Base-by-base conservation (phyloP, 2,797 vertebrate species). In the Dryobates pubescens region DNA sequence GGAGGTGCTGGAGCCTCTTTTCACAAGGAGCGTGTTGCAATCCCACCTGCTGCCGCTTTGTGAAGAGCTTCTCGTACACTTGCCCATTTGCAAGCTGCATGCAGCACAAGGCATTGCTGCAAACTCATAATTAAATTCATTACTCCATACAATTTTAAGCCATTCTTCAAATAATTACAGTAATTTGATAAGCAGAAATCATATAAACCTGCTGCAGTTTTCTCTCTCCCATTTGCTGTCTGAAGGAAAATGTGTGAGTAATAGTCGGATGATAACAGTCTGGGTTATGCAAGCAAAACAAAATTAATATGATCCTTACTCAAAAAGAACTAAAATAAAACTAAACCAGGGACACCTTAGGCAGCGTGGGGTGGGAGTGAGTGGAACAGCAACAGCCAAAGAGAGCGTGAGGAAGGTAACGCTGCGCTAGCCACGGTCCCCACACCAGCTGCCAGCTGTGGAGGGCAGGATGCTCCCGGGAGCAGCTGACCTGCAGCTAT, bases 171-270 rank as follows among this genome's bases (percentile, higher is more conserved):
- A 97, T 97, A 96, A 97, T 96, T 96, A 96, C 93, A 92, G 95
- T 96, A 96, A 97, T 96, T 96, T 95, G 96, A 97, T 97, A 96
- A 97, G 95, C 91, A 95, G 94, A 91, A 96, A 96, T 96, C 93
- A 93, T 83, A 97, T 95, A 95, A 96, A 97, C 96, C 95, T 96
- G 95, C 89, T 93, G 93, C 93, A 94, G 95, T 86, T 97, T 96
- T 96, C 95, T 97, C 96, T 97, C 91, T 96, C 93, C 85, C 90
- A 94, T 96, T 96, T 96, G 90, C 95, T 92, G 92, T 97, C 94
- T 95, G 93, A 96, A 94, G 93, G 94, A 96, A 96, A 97, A 96
- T 88, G 92, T 90, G 91, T 61, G 81, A 95, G 92, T 94, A 97
- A 96, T 96, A 96, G 92, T 88, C 3, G 34, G 91, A 95, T 92